phyloP scores from a whole-genome alignment of 2,797 vertebrate species.

The Discoglossus pictus region DNA sequence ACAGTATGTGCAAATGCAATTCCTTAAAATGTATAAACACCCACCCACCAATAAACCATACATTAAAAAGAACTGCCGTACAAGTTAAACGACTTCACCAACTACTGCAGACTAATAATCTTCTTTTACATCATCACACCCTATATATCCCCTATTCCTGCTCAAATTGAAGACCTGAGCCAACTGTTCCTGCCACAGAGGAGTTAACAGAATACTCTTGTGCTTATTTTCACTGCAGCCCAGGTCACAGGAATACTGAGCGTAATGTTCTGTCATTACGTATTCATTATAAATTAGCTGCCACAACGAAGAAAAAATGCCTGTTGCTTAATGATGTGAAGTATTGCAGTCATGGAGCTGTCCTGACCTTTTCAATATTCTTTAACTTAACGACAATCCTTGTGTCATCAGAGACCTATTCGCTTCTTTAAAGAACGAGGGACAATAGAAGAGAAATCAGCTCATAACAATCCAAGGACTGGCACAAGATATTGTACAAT shows the following conservation, averaged over 20 bases:
- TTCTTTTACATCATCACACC: too few relatives aligned
- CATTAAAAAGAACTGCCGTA: too few relatives aligned
- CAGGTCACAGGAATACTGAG: slow-evolving; percentile 40
- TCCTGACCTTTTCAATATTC: slow-evolving; percentile 47
- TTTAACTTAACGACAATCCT: slow-evolving; percentile 41
- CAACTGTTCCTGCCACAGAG: slow-evolving; percentile 2
- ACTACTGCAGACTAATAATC: too few relatives aligned
- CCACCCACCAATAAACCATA: too few relatives aligned
- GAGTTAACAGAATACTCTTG: slow-evolving; percentile 23
- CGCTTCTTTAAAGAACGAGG: slow-evolving; percentile 23
- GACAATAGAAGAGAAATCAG: slow-evolving; percentile 31
- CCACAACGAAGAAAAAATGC: slow-evolving; percentile 37
- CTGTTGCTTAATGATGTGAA: slow-evolving; percentile 49
- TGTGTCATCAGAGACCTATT: slow-evolving; percentile 38
- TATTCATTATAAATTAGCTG: slow-evolving; percentile 51
- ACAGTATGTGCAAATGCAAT: too few relatives aligned
- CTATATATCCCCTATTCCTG: too few relatives aligned
- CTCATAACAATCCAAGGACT: slow-evolving; percentile 34
- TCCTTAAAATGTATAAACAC: too few relatives aligned
- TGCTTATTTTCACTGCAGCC: slow-evolving; percentile 32
- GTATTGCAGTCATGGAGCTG: slow-evolving; percentile 45
- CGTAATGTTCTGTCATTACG: slow-evolving; percentile 48
- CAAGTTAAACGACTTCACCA: too few relatives aligned
- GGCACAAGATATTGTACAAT: too few relatives aligned
- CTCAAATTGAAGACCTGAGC: background rate